Evolutionary conservation across 1,140 invertebrate species (phyloP).

Genomic region (Oryzaephilus surinamensis): DNA sequence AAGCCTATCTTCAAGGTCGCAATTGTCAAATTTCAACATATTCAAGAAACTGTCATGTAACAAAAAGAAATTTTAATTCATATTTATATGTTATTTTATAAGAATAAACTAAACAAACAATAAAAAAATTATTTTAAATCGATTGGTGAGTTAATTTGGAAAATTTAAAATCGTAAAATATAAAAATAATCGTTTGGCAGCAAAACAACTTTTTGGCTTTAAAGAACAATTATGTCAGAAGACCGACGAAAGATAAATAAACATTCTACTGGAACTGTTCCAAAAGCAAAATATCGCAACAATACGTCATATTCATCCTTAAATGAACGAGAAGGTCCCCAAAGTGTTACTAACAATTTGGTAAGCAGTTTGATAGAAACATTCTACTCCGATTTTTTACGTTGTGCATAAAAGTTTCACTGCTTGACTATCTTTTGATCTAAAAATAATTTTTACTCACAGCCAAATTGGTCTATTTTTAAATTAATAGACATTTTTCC

Average conservation of each 20-base stretch:
- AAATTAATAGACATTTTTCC: slow-evolving; percentile 7
- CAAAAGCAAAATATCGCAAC: slow-evolving; percentile 34
- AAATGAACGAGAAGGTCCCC: slow-evolving; percentile 21
- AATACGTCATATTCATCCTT: slow-evolving; percentile 22
- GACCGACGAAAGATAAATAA: slow-evolving; percentile 29
- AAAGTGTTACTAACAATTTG: slow-evolving; percentile 28
- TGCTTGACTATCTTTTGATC: slow-evolving; percentile 3
- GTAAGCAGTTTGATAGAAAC: slow-evolving; percentile 18
- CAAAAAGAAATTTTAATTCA: too few relatives aligned
- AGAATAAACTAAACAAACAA: too few relatives aligned
- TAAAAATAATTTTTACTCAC: slow-evolving; percentile 19
- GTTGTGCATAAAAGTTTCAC: slow-evolving; percentile 5
- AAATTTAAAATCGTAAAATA: too few relatives aligned
- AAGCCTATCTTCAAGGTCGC: background rate
- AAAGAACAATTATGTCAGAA: slow-evolving; percentile 25
- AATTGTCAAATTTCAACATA: too few relatives aligned
- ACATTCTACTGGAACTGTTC: slow-evolving; percentile 33
- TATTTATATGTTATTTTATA: too few relatives aligned
- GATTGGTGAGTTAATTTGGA: too few relatives aligned
- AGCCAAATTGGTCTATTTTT: slow-evolving; percentile 9
- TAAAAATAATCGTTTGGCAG: too few relatives aligned
- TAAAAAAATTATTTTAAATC: too few relatives aligned
- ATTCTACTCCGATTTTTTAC: too few relatives aligned
- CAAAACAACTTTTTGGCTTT: too few relatives aligned
- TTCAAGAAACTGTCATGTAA: too few relatives aligned